These are phyloP conservation scores for Varanus salvator DNA, from an alignment of 2,113 vertebrate species.

Conservation along the genomic window DNA sequence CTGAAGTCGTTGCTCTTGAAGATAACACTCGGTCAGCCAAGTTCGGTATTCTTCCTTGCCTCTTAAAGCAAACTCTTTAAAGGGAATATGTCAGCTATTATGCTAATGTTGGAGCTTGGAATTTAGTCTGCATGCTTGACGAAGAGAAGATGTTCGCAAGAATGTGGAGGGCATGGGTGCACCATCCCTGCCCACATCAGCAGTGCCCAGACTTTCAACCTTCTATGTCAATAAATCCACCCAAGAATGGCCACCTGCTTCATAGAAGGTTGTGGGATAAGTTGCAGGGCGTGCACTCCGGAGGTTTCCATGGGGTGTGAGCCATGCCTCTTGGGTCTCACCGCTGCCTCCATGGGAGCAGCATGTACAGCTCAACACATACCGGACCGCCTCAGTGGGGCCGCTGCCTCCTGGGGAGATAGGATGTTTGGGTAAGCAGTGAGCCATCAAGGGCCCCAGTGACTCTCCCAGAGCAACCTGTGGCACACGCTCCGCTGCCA, in stretches of 20 bases:
- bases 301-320: too few species aligned
- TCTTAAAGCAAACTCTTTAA: neutral
- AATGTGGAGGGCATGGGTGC: too few species aligned
- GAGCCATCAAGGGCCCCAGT: too few species aligned
- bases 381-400: neutral
- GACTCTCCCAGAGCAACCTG: too few species aligned
- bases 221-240: neutral
- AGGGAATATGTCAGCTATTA: neutral
- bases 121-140: neutral
- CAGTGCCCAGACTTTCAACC: neutral
- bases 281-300: neutral
- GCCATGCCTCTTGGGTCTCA: neutral
- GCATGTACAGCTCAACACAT: too few species aligned
- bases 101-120: neutral
- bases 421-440: too few species aligned
- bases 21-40: slow-evolving; percentile 59
- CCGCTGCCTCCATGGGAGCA: neutral
- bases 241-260: too few species aligned
- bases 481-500: too few species aligned
- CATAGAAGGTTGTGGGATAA: neutral
- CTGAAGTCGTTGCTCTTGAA: neutral
- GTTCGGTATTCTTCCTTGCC: slow-evolving; percentile 43
- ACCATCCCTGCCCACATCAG: too few species aligned
- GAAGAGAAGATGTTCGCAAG: neutral
- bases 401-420: neutral